Conservation (phyloP, 2,888 invertebrate genomes). For the Rhopalosiphum nymphaeae region DNA sequence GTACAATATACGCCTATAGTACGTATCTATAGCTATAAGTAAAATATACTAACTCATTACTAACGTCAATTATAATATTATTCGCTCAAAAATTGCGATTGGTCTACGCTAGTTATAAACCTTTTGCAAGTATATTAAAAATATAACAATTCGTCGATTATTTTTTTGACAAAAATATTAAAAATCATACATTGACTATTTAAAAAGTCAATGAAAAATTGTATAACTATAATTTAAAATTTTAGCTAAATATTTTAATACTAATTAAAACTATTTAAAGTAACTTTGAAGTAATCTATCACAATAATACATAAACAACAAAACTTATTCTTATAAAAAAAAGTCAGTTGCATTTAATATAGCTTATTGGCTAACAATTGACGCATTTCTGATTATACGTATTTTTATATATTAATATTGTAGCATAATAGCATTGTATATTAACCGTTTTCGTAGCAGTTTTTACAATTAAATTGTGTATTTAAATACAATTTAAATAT, state of each 20-base stretch:
- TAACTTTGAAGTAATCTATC: neutral
- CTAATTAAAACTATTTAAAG: neutral
- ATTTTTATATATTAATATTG: neutral
- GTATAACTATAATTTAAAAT: neutral
- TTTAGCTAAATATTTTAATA: neutral
- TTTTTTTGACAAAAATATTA: neutral
- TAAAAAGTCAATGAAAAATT: neutral
- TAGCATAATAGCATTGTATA: neutral
- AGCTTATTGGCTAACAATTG: neutral
- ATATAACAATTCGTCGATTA: neutral
- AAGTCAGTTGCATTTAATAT: neutral
- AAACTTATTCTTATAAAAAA: neutral
- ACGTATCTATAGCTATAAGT: neutral
- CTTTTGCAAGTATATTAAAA: neutral
- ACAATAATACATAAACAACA: neutral
- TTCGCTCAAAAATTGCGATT: neutral
- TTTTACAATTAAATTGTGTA: too few species aligned
- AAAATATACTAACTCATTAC: neutral
- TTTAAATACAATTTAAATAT: neutral
- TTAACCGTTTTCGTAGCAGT: constrained; percentile 12
- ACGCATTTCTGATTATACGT: neutral
- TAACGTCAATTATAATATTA: neutral
- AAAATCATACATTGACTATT: neutral
- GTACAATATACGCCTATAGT: neutral
- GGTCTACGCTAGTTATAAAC: neutral